Base-by-base conservation (phyloP, 2,888 invertebrate genomes). In the Leistus spinibarbis region DNA sequence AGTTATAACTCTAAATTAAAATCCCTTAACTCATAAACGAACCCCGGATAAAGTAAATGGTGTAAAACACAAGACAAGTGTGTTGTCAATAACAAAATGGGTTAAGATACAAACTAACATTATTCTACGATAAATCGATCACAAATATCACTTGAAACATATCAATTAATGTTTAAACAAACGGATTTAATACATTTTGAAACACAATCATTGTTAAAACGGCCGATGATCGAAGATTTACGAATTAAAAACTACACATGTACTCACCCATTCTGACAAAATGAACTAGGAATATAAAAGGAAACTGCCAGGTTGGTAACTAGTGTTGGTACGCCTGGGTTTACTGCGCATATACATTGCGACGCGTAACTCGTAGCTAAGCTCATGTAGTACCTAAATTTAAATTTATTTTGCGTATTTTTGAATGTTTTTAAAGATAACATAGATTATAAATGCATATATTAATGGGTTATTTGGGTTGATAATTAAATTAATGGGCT, bases 211-310 rank as follows among this genome's bases (percentile, higher is more conserved):
- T 20, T 60, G 54, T 54, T 63, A 71, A 65, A 68, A 62, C 64
- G 10, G 20, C 60, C 57, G 85, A 85, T 84, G 83, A 80, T 79
- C 78, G 22, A 66, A 78, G 84, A 85, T 86, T 83, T 77, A 75
- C 53, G n/a, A 17, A 63, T 78, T 79, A 79, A 78, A 77, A 83
- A 81, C 79, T 80, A 76, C 77, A 78, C 79, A 79, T 81, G 82
- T 81, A 88, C 91, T 90, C 88, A 91, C 91, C 91, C 91, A 91
- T 91, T 87, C 89, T 90, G 85, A 86, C 87, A 88, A 88, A 77
- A 78, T 89, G 89, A 89, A 88, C 87, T 85, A 85, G 89, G 87
- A 89, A 90, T 82, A 82, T 83, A 83, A 86, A 84, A 85, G 84
- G 83, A 81, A 79, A 19, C 65, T 16, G 22, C 53, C 66, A 72